Evolutionary conservation across 2,888 invertebrate species (phyloP), one percentile per base, ranked within the genome.

Genomic region (Tetrapedia diversipes): DNA sequence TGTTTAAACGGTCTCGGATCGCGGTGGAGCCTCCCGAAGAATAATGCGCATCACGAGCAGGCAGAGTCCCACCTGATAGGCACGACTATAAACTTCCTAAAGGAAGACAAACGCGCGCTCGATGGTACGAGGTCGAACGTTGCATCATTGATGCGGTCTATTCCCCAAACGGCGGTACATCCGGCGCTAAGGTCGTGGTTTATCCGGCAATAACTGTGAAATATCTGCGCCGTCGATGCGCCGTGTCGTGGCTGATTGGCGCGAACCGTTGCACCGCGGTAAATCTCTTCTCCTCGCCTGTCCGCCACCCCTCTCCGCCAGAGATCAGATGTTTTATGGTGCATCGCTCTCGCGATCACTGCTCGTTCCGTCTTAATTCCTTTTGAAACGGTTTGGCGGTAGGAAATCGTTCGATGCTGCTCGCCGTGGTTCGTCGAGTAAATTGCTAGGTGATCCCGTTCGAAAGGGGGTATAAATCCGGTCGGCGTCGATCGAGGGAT

Each of bases 61-160:
- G 79, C 63, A 73, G 60, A 81, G 82, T 86, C 78, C 79, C 78
- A 69, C 77, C 86, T 84, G 89, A 88, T 89, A 86, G 86, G 85
- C 82, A 84, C 78, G 83, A 89, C 85, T 87, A 88, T 90, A 90
- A 90, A 90, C 83, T 88, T 88, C 82, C 86, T 79, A 86, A 90
- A 91, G 89, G 87, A 91, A 91, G 90, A 91, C 88, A 90, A 90
- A 91, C 87, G 89, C 80, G 83, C 81, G 86, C 84, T 87, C 87
- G 87, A 89, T 88, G 88, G 85, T 81, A 69, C 76, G 65, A 72
- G 84, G 84, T 82, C 81, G 86, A 87, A 87, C 80, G 82, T 86
- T 91, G 89, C 90, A 91, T 91, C 90, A 90, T 91, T 91, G 90
- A 91, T 90, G 90, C 87, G 82, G 78, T 82, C 85, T 88, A 90